phyloP scores from a whole-genome alignment of 92 coral and sea anemone species.

The Virgularia gustaviana region DNA sequence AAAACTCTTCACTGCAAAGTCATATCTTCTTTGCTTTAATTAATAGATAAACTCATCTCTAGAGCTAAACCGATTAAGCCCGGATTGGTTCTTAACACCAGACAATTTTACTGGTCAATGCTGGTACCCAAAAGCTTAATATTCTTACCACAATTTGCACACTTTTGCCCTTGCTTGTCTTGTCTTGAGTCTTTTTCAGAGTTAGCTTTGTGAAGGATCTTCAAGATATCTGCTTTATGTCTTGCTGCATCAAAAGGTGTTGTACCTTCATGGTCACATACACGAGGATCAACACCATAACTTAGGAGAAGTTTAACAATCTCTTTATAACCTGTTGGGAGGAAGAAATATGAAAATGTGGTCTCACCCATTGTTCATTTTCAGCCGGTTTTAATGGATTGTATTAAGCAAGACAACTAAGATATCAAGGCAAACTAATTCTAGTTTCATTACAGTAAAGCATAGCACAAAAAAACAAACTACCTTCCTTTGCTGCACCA shows the following conservation, averaged over 20 bases:
- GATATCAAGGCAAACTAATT: slow-evolving; percentile 41
- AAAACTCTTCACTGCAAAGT: too few species aligned
- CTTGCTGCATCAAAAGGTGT: slow-evolving; percentile 56
- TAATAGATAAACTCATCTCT: too few species aligned
- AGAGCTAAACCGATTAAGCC: too few species aligned
- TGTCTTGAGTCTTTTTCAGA: slow-evolving; percentile 33
- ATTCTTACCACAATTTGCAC: slow-evolving; percentile 57
- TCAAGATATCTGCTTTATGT: slow-evolving; percentile 29
- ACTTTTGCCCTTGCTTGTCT: slow-evolving; percentile 36
- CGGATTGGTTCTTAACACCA: too few species aligned
- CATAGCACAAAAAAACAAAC: background rate
- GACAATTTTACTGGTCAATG: background rate
- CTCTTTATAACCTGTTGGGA: slow-evolving; percentile 32
- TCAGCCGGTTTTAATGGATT: too few species aligned
- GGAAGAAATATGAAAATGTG: background rate
- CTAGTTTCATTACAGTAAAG: background rate
- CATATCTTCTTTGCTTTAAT: too few species aligned
- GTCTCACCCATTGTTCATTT: background rate
- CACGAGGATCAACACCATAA: slow-evolving; percentile 57
- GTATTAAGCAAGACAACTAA: background rate
- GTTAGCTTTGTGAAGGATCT: slow-evolving; percentile 44
- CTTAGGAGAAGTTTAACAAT: slow-evolving; percentile 49
- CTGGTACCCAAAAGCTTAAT: background rate
- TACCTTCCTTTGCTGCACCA: slow-evolving; percentile 65
- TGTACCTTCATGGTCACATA: slow-evolving; percentile 43